Evolutionary conservation across 1,140 invertebrate species (phyloP).

Genomic region (Centruroides sculpturatus): DNA sequence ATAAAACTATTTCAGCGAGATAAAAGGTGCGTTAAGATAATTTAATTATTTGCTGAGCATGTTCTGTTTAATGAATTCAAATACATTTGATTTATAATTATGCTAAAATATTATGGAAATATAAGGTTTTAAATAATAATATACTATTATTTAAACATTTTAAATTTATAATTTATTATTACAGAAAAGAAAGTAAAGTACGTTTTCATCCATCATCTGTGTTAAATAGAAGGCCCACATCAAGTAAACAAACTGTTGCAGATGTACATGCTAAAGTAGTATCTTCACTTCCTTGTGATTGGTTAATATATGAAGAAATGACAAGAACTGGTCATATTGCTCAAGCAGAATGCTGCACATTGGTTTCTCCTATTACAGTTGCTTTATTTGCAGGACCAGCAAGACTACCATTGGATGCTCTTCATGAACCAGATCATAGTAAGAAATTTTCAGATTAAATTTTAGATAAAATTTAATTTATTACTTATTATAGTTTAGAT

Average conservation of each 20-base stretch:
- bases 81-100: no score
- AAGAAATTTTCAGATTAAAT: conserved; percentile 7
- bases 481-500: no score
- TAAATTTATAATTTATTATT: conserved; percentile 7
- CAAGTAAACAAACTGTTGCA: conserved; percentile 25
- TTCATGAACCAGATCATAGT: conserved; percentile 39
- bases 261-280: conserved; percentile 29
- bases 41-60: no score
- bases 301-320: conserved; percentile 74
- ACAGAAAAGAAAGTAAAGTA: conserved; percentile 54
- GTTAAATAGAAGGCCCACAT: conserved; percentile 36
- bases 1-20: no score
- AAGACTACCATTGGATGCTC: conserved; percentile 43
- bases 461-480: no score
- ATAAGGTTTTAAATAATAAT: no score
- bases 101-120: no score
- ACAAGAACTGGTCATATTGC: conserved; percentile 45
- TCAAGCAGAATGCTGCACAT: conserved; percentile 54
- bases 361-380: conserved; percentile 62
- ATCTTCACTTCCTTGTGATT: conserved; percentile 50
- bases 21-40: no score
- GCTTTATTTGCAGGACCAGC: conserved; percentile 59
- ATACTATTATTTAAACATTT: no score
- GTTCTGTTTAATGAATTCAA: no score
- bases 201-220: conserved; percentile 59